These are phyloP conservation scores for Muscicapa adusta DNA, from an alignment of 2,113 vertebrate genomes.

Conservation along the genomic window DNA sequence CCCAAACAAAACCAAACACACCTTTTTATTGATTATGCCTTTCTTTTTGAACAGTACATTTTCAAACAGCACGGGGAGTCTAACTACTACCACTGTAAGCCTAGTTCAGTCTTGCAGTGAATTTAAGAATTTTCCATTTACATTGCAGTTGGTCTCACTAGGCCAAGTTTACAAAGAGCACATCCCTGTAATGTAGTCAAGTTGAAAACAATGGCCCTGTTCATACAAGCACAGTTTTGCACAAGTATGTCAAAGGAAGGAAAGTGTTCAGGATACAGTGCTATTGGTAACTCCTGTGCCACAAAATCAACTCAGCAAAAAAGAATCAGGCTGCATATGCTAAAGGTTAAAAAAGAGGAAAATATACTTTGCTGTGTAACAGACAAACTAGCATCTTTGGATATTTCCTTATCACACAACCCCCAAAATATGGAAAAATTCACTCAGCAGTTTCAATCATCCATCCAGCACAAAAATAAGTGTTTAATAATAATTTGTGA, in stretches of 20 bases:
- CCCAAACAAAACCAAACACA: not conserved
- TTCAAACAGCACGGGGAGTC: not conserved
- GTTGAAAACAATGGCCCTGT: not conserved
- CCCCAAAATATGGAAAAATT: not conserved
- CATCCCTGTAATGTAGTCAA: not conserved
- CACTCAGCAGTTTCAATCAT: not conserved
- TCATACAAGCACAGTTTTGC: not conserved
- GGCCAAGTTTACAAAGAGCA: not conserved
- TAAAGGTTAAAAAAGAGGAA: not conserved
- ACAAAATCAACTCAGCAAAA: not conserved
- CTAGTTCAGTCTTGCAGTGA: not conserved
- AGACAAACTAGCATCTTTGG: not conserved
- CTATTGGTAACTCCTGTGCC: not conserved
- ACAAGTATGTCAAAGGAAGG: not conserved
- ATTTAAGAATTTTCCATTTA: not conserved
- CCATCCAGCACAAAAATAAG: conserved; percentile 18
- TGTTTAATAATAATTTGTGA: conserved; percentile 36
- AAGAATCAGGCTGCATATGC: not conserved
- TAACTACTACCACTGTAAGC: not conserved
- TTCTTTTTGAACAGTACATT: not conserved
- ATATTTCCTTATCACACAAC: not conserved
- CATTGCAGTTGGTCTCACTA: not conserved
- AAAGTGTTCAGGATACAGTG: not conserved
- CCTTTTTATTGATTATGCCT: not conserved
- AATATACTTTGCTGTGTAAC: not conserved